Evolutionary conservation across 2,797 vertebrate species (phyloP), one percentile per base, ranked within the genome.

Genomic region (Odontamblyopus lacepedii): DNA sequence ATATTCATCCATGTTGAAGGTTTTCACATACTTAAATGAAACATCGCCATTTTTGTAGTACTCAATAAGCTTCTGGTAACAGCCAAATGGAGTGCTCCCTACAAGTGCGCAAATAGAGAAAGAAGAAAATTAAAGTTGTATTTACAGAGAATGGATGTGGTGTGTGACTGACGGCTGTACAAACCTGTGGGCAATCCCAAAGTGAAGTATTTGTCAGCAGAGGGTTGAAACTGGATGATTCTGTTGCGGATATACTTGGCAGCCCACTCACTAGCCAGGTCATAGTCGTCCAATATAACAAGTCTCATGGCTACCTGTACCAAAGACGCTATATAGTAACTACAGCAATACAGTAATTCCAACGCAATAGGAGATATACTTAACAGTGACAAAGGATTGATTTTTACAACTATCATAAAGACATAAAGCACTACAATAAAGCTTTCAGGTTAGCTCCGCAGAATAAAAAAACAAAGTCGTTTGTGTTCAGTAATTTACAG

Each of bases 1-100:
- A 74, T 98, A 99, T 81, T 99, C 97, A 57, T 99, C 97, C 97
- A 99, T 99, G 88, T 99, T 98, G 91, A 99, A 98, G 5, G 97
- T 98, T 83, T 97, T 98, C 84, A 99, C 97, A 71, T 97, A 97
- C 83, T 95, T 94, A 85, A 99, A 99, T 44, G 97, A 98, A 51
- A 99, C 86, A 57, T 97, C 96, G 61, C 97, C 97, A 16, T 91
- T 95, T 75, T 84, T 94, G 87, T 84, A 93, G 77, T 96, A 98
- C 78, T 98, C 95, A 27, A 97, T 97, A 72, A 99, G 87, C 64
- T 98, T 98, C 81, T 92, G 80, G 86, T 98, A 99, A 82, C 96
- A 97, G 80, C 95, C 95, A 51, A 93, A 92, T 0, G 97, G 97
- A 11, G 97, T 99, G 80, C 96, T 94, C 73, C 97, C 97, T 98